Conservation (phyloP, 1,140 invertebrate species). For the Anagrus nilaparvatae region DNA sequence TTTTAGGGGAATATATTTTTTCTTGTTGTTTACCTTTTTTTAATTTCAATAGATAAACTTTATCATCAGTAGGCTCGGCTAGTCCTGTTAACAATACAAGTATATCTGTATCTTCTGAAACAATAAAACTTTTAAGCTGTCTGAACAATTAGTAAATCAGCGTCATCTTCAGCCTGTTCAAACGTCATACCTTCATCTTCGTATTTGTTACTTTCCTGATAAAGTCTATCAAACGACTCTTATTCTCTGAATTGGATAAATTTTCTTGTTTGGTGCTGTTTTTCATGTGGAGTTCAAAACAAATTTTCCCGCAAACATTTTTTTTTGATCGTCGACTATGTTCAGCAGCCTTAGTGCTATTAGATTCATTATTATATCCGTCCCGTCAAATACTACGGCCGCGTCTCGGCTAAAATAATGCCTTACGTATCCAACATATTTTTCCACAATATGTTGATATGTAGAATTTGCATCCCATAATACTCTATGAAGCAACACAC, state of each 20-base stretch:
- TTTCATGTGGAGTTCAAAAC: conserved; percentile 27
- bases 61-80: conserved; percentile 9
- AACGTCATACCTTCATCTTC: conserved; percentile 22
- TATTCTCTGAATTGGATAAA: conserved; percentile 28
- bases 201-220: conserved; percentile 22
- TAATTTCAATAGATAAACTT: conserved; percentile 13
- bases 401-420: conserved; percentile 11
- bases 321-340: neutral
- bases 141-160: conserved; percentile 29
- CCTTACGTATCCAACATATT: conserved; percentile 17
- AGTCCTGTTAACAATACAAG: conserved; percentile 28
- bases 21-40: conserved; percentile 22
- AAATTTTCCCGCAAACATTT: conserved; percentile 16
- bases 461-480: conserved; percentile 16
- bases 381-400: conserved; percentile 19
- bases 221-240: conserved; percentile 23
- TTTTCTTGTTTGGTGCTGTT: conserved; percentile 28
- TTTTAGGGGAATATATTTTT: conserved; percentile 25
- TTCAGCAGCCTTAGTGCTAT: conserved; percentile 10
- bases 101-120: conserved; percentile 33
- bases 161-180: conserved; percentile 29
- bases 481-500: conserved; percentile 20
- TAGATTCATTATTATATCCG: conserved; percentile 12
- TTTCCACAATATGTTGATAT: conserved; percentile 7
- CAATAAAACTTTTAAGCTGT: conserved; percentile 29